Conservation (phyloP, 2,888 invertebrate species). For the Lycaena phlaeas region DNA sequence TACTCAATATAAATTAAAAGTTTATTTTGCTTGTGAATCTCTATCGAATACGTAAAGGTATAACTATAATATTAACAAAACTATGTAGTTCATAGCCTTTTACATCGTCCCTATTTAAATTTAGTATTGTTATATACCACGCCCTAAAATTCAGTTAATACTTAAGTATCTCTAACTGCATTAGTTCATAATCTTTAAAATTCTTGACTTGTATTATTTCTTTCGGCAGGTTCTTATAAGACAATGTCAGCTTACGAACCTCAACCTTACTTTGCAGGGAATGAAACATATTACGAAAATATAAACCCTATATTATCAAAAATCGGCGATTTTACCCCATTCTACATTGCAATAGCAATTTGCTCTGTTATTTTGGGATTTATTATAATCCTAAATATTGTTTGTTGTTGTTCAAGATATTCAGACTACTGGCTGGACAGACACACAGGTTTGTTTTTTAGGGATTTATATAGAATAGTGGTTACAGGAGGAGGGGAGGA, state of each 20-base stretch:
- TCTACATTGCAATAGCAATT: conserved; percentile 86
- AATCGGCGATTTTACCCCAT: conserved; percentile 84
- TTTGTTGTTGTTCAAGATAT: conserved; percentile 86
- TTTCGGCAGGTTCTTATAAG: conserved; percentile 49
- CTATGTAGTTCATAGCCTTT: background rate
- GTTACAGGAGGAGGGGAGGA: too few species aligned
- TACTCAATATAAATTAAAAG: background rate
- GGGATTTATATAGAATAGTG: too few species aligned
- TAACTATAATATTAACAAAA: background rate
- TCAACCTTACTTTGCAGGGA: conserved; percentile 57
- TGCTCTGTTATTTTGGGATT: conserved; percentile 80
- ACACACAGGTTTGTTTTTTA: conserved; percentile 76
- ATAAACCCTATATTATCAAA: conserved; percentile 44
- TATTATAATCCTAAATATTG: conserved; percentile 82
- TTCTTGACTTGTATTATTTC: conserved; percentile 39
- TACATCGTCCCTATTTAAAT: background rate
- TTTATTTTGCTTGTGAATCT: background rate
- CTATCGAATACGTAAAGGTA: background rate
- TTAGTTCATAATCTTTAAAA: too few species aligned
- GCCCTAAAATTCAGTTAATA: conserved; percentile 13
- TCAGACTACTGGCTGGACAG: conserved; percentile 87
- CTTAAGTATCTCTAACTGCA: too few species aligned
- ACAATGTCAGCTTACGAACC: conserved; percentile 55
- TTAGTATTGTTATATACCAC: conserved; percentile 14
- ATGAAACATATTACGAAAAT: conserved; percentile 44